Conservation (phyloP, 2,888 invertebrate species). For the Helobdella robusta region DNA sequence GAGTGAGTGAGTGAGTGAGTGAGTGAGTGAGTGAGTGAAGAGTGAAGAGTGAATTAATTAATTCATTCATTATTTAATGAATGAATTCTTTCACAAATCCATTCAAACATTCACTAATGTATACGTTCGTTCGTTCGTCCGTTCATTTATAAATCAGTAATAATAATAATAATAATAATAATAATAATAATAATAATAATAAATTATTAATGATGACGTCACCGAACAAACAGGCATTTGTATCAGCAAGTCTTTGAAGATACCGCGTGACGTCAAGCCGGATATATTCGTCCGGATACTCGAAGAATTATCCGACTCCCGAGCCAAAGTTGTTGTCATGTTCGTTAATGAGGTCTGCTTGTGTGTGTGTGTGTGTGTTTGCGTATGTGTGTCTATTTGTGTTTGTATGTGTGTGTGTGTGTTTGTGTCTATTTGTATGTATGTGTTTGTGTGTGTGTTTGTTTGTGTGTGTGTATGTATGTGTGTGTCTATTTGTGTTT, state of each 20-base stretch:
- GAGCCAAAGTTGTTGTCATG: conserved; percentile 61
- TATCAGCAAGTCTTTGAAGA: conserved; percentile 57
- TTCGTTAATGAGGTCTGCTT: conserved; percentile 67
- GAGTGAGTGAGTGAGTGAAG: neutral
- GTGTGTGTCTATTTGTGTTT: too few species aligned
- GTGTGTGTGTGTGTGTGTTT: too few species aligned
- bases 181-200: neutral
- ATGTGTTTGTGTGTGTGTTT: too few species aligned
- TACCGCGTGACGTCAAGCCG: conserved; percentile 55
- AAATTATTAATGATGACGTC: neutral
- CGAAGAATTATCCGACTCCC: conserved; percentile 55
- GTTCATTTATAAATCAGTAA: neutral
- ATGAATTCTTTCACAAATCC: neutral
- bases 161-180: neutral
- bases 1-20: neutral
- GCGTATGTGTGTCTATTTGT: too few species aligned
- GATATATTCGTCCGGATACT: conserved; percentile 59
- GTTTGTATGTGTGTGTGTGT: too few species aligned
- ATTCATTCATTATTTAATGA: neutral
- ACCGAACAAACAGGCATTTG: conserved; percentile 51
- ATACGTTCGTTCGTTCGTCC: neutral
- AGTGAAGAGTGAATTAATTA: neutral
- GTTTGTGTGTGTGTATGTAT: too few species aligned
- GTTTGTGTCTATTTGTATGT: too few species aligned
- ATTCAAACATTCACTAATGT: neutral